Evolutionary conservation across 2,888 invertebrate genomes (phyloP), one percentile per base, ranked within the genome.

Genomic region (Troglohyphantes excavatus): DNA sequence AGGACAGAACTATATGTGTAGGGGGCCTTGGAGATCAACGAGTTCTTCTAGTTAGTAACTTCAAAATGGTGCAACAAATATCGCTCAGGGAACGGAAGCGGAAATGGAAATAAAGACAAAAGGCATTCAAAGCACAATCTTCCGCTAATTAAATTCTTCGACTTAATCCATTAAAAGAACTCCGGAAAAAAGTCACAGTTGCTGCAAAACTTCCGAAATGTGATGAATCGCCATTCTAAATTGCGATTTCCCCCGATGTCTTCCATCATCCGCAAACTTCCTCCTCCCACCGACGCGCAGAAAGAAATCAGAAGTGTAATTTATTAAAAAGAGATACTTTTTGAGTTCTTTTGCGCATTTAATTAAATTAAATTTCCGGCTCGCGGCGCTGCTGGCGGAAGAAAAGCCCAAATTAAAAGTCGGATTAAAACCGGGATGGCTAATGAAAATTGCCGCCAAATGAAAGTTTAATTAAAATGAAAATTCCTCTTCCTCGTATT

Each of bases 291-390:
- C 13, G 17, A 53, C 53, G 5, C 1, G n/a, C 9, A 53, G 17
- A 53, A 53, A 53, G n/a, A 53, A 53, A 17, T n/a, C 53, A 17
- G 53, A 53, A 53, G n/a, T 53, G 53, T 53, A 53, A 53, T 53
- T n/a, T 53, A 53, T 53, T 53, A 53, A 53, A 53, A 53, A 53
- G 53, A 53, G 53, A 53, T n/a, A 53, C 53, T n/a, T n/a, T 53
- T 53, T 53, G 17, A 53, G 53, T 53, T 53, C 53, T 53, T 53
- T 53, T 53, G 53, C n/a, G 53, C 13, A 53, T 53, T 53, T 53
- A 53, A 53, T 53, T 53, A 53, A 53, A 53, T 53, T n/a, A n/a
- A 53, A 53, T n/a, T 53, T 53, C 53, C n/a, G 13, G n/a, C 53
- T n/a, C 5, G 0, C 5, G 53, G 5, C n/a, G 53, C 53, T 17